Percentiles rank a stretch among this genome's conserved stretches.
phyloP scores from a whole-genome alignment of 2,888 invertebrate genomes.

The Leptodirus hochenwartii region DNA sequence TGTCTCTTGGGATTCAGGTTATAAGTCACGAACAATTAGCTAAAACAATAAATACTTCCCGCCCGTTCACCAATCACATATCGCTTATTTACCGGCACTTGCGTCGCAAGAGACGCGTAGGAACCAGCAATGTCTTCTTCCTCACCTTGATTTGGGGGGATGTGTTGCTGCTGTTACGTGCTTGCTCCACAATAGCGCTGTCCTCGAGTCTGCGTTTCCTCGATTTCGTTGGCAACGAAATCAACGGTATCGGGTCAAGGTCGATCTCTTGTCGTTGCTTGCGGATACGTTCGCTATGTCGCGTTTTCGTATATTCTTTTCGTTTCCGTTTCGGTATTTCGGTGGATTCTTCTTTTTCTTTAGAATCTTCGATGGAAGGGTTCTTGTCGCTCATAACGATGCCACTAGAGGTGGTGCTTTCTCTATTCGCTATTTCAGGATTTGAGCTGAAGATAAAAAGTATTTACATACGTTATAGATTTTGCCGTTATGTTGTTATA shows the following conservation, averaged over 20 bases:
- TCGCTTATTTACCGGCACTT: slow-evolving; percentile 8
- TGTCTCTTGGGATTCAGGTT: no score
- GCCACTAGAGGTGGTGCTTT: slow-evolving; percentile 21
- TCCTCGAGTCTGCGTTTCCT: slow-evolving; percentile 17
- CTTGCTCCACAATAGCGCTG: slow-evolving; percentile 5
- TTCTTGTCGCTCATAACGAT: slow-evolving; percentile 18
- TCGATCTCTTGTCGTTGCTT: slow-evolving; percentile 21
- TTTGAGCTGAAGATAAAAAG: no score
- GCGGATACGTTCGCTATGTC: slow-evolving; percentile 25
- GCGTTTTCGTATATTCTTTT: slow-evolving; percentile 19
- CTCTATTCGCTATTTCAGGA: slow-evolving; percentile 13
- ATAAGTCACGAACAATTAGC: no score
- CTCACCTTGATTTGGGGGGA: slow-evolving; percentile 20
- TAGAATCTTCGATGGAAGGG: no score
- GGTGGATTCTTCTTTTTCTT: slow-evolving; percentile 12
- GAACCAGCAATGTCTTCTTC: slow-evolving; percentile 15
- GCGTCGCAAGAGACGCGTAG: slow-evolving; percentile 9
- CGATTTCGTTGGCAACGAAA: slow-evolving; percentile 15
- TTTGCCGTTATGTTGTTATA: no score
- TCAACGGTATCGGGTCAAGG: slow-evolving; percentile 14
- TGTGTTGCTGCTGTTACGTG: slow-evolving; percentile 10
- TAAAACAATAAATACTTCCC: no score
- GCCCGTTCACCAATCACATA: not conserved
- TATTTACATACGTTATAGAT: no score
- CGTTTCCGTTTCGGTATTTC: slow-evolving; percentile 13